Evolutionary conservation across 2,888 invertebrate species (phyloP), one percentile per base, ranked within the genome.

Genomic region (Erebia ligea): DNA sequence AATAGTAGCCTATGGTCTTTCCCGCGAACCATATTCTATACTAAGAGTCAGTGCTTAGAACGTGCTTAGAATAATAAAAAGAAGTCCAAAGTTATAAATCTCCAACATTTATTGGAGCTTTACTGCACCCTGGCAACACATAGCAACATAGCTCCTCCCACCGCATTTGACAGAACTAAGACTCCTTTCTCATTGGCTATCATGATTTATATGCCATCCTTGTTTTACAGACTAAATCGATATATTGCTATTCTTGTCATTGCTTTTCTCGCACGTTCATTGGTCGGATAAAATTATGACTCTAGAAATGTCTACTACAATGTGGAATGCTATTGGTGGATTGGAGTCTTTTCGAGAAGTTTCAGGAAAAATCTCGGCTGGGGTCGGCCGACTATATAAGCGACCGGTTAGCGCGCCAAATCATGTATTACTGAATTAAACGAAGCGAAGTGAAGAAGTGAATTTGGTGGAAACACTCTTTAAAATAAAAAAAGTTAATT

Each of bases 401-500:
- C 70, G 45, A 56, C 25, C 48, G 9, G 58, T 10, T 70, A 84
- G 82, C 82, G 86, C 88, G 88, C 76, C 79, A 88, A 88, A 62
- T 72, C 81, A 86, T 85, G 82, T 85, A 87, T 83, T 84, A 84
- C 87, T 88, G 83, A 82, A 87, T 88, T 82, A 80, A 61, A 79
- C 74, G 80, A 81, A 86, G 81, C 73, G 78, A 83, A 79, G 67
- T 76, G 78, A 80, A 76, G 75, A 75, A 69, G 76, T 67, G 73
- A 77, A 68, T 75, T 75, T 77, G 81, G 85, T 83, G 78, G 71
- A 80, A 81, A 79, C 76, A 80, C 79, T 77, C 75, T 34, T 17
- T 17, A 9, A 50, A 50, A 34, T 17, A 9, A 50, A 50, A 25
- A 52, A 11, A 17, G 2, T 2, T 0, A 52, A 52, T 11, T 54